Percentiles rank a stretch among this genome's conserved stretches.
Evolutionary conservation across 1,140 invertebrate species (phyloP).

Genomic region (Asbolus verrucosus): DNA sequence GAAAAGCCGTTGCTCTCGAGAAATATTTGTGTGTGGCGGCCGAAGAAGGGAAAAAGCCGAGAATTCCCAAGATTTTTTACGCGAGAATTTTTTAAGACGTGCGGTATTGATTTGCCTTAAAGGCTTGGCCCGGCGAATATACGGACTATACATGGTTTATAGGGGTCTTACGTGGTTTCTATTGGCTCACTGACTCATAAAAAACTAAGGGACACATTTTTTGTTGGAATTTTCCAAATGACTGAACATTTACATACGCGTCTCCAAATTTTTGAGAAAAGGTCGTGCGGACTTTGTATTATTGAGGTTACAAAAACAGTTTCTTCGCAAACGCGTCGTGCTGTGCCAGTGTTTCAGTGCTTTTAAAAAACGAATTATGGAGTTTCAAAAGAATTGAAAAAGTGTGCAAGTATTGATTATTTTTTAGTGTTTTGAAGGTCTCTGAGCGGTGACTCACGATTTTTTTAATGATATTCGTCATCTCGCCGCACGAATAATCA

Average conservation of each 20-base stretch:
- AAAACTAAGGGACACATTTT: slow-evolving; percentile 63
- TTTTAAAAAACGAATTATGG: slow-evolving; percentile 54
- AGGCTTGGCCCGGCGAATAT: slow-evolving; percentile 65
- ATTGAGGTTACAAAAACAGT: slow-evolving; percentile 46
- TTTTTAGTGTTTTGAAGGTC: slow-evolving; percentile 59
- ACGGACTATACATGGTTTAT: slow-evolving; percentile 63
- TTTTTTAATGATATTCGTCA: slow-evolving; percentile 32
- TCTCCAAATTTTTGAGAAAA: slow-evolving; percentile 62
- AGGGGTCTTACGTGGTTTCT: slow-evolving; percentile 64
- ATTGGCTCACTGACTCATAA: slow-evolving; percentile 66
- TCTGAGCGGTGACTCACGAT: slow-evolving; percentile 52
- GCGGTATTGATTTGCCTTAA: slow-evolving; percentile 64
- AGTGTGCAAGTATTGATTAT: slow-evolving; percentile 59
- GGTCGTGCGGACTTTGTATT: slow-evolving; percentile 46
- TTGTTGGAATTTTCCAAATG: slow-evolving; percentile 66
- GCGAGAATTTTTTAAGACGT: slow-evolving; percentile 63
- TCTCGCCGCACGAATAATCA: slow-evolving; percentile 5
- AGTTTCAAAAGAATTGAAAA: slow-evolving; percentile 57
- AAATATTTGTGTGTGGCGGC: slow-evolving; percentile 39
- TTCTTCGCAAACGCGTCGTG: slow-evolving; percentile 34
- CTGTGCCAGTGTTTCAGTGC: slow-evolving; percentile 47
- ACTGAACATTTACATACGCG: slow-evolving; percentile 64
- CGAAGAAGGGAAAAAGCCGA: slow-evolving; percentile 54
- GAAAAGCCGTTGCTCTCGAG: slow-evolving; percentile 55
- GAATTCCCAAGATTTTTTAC: slow-evolving; percentile 59